Evolutionary conservation across 2,888 invertebrate genomes (phyloP).

Genomic region (Oscheius sp.): DNA sequence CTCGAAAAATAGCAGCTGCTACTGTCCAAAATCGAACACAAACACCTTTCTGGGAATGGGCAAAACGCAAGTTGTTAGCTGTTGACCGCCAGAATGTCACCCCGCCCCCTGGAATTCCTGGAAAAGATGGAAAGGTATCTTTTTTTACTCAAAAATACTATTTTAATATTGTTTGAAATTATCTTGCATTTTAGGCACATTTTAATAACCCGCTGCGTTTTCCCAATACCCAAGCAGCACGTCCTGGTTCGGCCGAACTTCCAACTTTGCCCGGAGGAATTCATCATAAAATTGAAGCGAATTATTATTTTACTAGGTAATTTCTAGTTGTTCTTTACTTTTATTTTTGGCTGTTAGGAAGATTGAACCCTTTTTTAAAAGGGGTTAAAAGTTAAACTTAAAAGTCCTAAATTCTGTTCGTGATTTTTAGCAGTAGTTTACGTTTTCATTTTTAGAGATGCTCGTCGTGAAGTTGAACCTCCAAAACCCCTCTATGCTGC

Average conservation of each 20-base stretch:
- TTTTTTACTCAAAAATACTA: not conserved
- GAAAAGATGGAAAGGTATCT: constrained; percentile 65
- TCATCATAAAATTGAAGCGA: constrained; percentile 82
- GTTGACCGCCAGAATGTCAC: constrained; percentile 63
- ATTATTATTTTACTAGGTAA: constrained; percentile 81
- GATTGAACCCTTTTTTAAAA: no score
- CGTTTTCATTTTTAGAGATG: constrained; percentile 83
- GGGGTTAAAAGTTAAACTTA: no score
- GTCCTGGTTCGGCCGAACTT: constrained; percentile 84
- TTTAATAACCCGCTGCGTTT: constrained; percentile 66
- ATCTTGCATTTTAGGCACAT: constrained; percentile 55
- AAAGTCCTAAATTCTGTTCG: no score
- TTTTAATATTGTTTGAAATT: no score
- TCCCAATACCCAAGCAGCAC: constrained; percentile 73
- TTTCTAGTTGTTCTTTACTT: not conserved
- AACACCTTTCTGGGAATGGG: constrained; percentile 69
- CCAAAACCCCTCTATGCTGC: constrained; percentile 75
- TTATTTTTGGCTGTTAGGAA: no score
- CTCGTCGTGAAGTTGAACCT: constrained; percentile 83
- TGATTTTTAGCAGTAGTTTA: no score
- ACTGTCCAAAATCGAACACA: constrained; percentile 66
- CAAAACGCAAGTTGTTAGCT: constrained; percentile 65
- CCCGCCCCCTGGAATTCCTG: constrained; percentile 64
- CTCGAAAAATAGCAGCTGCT: constrained; percentile 63
- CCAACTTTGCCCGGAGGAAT: constrained; percentile 81